Base-by-base conservation (phyloP, 2,113 vertebrate species). In the Rhea pennata region DNA sequence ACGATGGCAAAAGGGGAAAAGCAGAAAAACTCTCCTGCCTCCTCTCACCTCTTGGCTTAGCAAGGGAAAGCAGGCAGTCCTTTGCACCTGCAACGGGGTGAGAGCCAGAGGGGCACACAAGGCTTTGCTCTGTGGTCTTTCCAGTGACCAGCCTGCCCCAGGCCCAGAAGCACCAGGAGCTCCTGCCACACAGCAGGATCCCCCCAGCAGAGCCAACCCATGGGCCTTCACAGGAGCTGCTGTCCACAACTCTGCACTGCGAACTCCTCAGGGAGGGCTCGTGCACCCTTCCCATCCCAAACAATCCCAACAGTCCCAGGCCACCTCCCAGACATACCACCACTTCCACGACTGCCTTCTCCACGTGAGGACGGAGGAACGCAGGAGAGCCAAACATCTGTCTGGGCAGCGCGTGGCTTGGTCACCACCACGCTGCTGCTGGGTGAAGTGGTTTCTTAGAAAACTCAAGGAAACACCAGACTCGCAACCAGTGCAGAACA, bases 401-500 rank as follows among this genome's bases (percentile, higher is more conserved):
- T 36, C 20, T 24, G 1, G 40, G 42, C 66, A 14, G 39, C 2
- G 0, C 76, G 2, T 39, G 64, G 65, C 46, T 42, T 51, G 50
- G 26, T 9, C 62, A 8, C 36, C n/a, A 23, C 1, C 15, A 24
- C 0, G 19, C 3, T 21, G 33, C 48, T 6, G 6, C 24, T 12
- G 39, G 40, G 17, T 33, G 26, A 42, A 67, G 54, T 27, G 0
- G 0, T 21, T 8, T 22, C 22, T 0, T 0, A 12, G 26, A 50
- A 62, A 21, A 50, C 54, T 4, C 26, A 51, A 92, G 46, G 2
- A 21, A 65, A 36, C 11, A 36, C 78, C 56, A 40, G 82, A 87
- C 64, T 58, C 8, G 1, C 31, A 53, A 50, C 9, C 3, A 39
- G 98, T 99, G 98, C 98, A 98, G 99, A 98, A 99, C 97, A 97